Conservation (phyloP, 1,140 invertebrate species). For the Bombus balteatus region DNA sequence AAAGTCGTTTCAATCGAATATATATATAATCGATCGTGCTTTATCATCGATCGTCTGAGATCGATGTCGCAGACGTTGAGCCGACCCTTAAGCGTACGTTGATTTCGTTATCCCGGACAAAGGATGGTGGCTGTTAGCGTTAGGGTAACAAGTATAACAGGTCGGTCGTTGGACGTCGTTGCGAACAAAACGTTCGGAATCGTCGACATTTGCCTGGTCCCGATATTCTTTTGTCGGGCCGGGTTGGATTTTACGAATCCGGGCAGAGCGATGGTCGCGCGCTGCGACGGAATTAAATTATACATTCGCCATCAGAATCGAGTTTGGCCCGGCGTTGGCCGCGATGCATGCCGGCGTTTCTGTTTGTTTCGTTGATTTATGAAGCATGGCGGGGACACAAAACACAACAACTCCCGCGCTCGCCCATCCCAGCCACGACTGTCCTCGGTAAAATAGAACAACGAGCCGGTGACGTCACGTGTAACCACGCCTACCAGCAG, state of each 20-base stretch:
- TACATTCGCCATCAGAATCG: conserved; percentile 74
- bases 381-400: conserved; percentile 79
- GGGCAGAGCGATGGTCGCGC: background rate
- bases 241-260: conserved; percentile 49
- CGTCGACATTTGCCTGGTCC: conserved; percentile 5
- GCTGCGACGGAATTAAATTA: conserved; percentile 67
- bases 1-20: background rate
- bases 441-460: conserved; percentile 75
- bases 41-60: background rate
- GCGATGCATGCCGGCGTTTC: conserved; percentile 75
- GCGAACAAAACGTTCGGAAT: conserved; percentile 44
- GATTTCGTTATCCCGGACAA: conserved; percentile 2
- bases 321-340: conserved; percentile 65
- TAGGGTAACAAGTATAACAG: background rate
- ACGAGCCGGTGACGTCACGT: conserved; percentile 75
- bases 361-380: conserved; percentile 82
- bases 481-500: conserved; percentile 74
- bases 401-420: conserved; percentile 74
- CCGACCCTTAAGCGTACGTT: background rate
- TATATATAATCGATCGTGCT: no score
- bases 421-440: conserved; percentile 56
- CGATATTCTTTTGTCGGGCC: background rate
- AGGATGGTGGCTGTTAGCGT: background rate
- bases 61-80: no score
- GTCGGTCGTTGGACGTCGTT: background rate